Percentiles rank a stretch among this genome's conserved stretches.
Evolutionary conservation across 2,113 vertebrate species (phyloP).

Genomic region (Pterocles gutturalis): DNA sequence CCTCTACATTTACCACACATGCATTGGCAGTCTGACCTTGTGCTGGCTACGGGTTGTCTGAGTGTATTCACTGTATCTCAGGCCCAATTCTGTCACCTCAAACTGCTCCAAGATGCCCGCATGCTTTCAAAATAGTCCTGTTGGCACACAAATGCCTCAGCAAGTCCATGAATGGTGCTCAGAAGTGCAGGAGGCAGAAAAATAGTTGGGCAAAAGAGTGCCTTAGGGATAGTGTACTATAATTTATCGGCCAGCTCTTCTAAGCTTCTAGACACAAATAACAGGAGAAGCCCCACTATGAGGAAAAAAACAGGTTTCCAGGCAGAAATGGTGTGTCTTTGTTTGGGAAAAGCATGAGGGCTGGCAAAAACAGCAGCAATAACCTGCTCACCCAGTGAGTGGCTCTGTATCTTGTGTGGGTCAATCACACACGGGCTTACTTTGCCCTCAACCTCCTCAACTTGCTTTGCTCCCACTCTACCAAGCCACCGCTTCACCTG

Average conservation of each 20-base stretch:
- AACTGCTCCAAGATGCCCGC: background rate
- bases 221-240: background rate
- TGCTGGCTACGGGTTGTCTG: background rate
- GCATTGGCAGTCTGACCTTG: background rate
- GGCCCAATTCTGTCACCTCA: background rate
- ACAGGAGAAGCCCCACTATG: background rate
- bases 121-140: background rate
- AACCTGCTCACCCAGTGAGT: rapidly evolving
- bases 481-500: rapidly evolving
- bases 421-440: background rate
- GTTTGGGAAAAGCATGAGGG: background rate
- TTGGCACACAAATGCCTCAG: background rate
- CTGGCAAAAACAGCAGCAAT: background rate
- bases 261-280: background rate
- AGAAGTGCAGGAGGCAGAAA: background rate
- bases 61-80: background rate
- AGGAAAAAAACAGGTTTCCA: background rate
- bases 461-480: background rate
- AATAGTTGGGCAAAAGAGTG: background rate
- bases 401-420: background rate
- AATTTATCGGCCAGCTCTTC: background rate
- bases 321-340: background rate
- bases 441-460: background rate
- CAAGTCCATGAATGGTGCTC: rapidly evolving
- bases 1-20: background rate